Conservation (phyloP, 1,140 invertebrate genomes). For the Limonius californicus region DNA sequence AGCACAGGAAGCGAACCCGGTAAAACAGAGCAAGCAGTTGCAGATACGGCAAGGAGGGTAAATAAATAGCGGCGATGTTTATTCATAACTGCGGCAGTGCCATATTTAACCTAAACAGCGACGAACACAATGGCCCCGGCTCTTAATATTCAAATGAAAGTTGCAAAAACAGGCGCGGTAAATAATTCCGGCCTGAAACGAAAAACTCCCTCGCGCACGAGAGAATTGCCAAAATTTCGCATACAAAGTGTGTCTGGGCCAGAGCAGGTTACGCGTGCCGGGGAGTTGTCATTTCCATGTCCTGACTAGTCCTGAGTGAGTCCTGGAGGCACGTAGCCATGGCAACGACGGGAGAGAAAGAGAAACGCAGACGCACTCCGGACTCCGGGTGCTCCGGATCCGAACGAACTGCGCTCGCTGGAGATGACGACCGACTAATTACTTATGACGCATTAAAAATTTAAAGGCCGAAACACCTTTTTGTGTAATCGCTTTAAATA, state of each 20-base stretch:
- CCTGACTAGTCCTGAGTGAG: slow-evolving; percentile 21
- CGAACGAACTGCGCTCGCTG: neutral
- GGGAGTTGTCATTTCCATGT: slow-evolving; percentile 23
- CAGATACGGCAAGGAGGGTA: slow-evolving; percentile 19
- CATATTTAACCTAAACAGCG: slow-evolving; percentile 32
- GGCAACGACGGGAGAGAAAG: slow-evolving; percentile 19
- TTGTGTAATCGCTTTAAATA: neutral
- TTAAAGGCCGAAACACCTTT: neutral
- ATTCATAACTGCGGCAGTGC: slow-evolving; percentile 42
- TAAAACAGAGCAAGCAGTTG: slow-evolving; percentile 21
- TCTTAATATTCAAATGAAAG: slow-evolving; percentile 14
- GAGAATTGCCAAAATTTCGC: slow-evolving; percentile 5
- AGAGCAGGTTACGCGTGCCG: neutral
- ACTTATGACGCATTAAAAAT: slow-evolving; percentile 9
- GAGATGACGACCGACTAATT: slow-evolving; percentile 1
- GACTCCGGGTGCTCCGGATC: slow-evolving; percentile 6
- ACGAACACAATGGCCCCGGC: neutral
- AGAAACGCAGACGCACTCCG: slow-evolving; percentile 18
- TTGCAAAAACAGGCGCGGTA: slow-evolving; percentile 9
- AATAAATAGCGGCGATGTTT: slow-evolving; percentile 42
- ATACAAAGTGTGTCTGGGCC: slow-evolving; percentile 11
- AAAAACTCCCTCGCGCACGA: too few species aligned
- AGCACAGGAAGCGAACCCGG: slow-evolving; percentile 35
- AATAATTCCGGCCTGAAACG: slow-evolving; percentile 5
- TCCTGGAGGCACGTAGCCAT: slow-evolving; percentile 22